Evolutionary conservation across 30 jellyfish, hydroid and myxozoan genomes (phyloP), one percentile per base, ranked within the genome.

Genomic region (Cassiopea andromeda): DNA sequence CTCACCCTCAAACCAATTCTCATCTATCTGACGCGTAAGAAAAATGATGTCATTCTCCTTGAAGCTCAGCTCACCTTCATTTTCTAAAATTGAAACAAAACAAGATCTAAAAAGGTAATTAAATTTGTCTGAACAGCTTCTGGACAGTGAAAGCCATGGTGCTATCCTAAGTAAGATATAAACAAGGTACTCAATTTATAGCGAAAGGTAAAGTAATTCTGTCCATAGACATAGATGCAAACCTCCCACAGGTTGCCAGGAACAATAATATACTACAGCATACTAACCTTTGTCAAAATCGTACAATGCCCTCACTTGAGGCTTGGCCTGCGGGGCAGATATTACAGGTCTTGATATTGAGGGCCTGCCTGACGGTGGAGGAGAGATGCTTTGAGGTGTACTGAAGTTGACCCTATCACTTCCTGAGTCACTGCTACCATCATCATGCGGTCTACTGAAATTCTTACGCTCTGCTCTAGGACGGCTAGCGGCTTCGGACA

Each of bases 1-100:
- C 1, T 93, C 69, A 19, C 99, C 99, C 82, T 96, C 99, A 13
- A 82, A 71, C 99, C 99, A 96, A 75, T 96, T 96, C 87, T 96
- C 99, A 72, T 96, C 99, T 48, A 96, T 87, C 83, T 97, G 97
- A 46, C 93, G 81, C 12, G 93, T 89, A 75, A 96, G 81, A 79
- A 71, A 89, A 60, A 96, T 85, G 69, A 85, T 81, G 72, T 96
- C 99, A 46, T 97, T 97, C 77, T 96, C 99, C 79, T 73, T 89
- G 97, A 96, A 96, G 57, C 92, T 82, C 48, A 96, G 77, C 76
- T 96, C 99, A 0, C 98, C 97, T 67, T 96, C 99, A 88, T 96
- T 96, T 85, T 96, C 99, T 96, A 92, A 46, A 89, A 88, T 2
- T 46, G 72, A 44, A 69, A 57, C 47, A 45, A 16, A 76, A 2